Evolutionary conservation across 2,888 invertebrate genomes (phyloP), one percentile per base, ranked within the genome.

Genomic region (Drosophila mimetica): DNA sequence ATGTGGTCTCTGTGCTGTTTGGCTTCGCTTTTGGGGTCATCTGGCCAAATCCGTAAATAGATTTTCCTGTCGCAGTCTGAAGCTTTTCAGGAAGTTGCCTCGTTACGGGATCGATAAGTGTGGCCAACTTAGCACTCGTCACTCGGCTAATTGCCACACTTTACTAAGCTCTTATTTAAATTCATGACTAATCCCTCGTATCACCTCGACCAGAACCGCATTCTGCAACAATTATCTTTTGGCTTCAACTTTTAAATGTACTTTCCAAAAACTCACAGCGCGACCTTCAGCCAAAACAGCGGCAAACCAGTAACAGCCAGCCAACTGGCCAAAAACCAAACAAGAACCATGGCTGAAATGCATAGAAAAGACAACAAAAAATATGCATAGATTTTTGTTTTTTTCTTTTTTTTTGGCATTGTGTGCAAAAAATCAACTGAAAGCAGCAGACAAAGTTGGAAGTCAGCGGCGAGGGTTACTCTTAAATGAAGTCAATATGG

Each of bases 201-300:
- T 54, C 60, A 28, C 53, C 54, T 50, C 47, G 50, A 39, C 52
- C 65, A 55, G 52, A 81, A 74, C 71, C 71, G 61, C 78, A 79
- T 79, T 83, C 71, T 77, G 82, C 82, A 81, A 73, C 82, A 84
- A 82, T 81, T 84, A 83, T 80, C 67, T 70, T 71, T 60, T 61
- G 65, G 53, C 67, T 58, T 55, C 77, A 82, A 82, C 81, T 84
- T 71, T 76, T 79, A 76, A 83, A 82, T 80, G 71, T 74, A 85
- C 83, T 83, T 83, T 83, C 80, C 80, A 78, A 85, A 84, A 82
- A 82, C 71, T 66, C 63, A 51, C 37, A 71, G 51, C 39, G 37
- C 82, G 85, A 84, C 85, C 83, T 85, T 82, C 85, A 76, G 54
- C 70, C 42, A 37, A 63, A 61, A 74, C 48, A n/a, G n/a, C 53